Evolutionary conservation across 2,113 vertebrate genomes (phyloP).

Genomic region (Seriola quinqueradiata): DNA sequence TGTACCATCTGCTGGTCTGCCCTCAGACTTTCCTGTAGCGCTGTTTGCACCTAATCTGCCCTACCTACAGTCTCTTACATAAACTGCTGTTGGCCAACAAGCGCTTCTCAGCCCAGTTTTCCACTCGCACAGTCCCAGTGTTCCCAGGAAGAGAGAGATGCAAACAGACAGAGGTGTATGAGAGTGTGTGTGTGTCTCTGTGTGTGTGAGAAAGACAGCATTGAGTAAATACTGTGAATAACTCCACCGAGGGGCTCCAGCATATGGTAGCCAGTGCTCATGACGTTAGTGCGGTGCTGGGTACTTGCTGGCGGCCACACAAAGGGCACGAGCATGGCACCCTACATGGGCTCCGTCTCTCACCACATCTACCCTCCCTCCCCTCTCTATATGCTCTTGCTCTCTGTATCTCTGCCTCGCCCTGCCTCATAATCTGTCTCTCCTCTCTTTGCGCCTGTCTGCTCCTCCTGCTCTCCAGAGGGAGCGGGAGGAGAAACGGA

Average conservation of each 20-base stretch:
- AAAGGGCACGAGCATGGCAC: constrained; percentile 26
- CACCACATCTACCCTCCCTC: neutral
- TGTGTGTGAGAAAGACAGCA: neutral
- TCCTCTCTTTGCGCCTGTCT: constrained; percentile 29
- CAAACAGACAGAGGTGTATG: constrained; percentile 16
- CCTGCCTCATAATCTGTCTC: constrained; percentile 41
- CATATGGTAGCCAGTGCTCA: constrained; percentile 53
- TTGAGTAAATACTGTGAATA: constrained; percentile 42
- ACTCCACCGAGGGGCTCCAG: constrained; percentile 42
- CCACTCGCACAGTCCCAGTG: constrained; percentile 29
- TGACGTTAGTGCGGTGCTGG: constrained; percentile 42
- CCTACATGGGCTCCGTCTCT: constrained; percentile 23
- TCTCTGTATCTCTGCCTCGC: constrained; percentile 20
- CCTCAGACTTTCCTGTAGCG: constrained; percentile 46
- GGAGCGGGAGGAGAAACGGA: constrained; percentile 15
- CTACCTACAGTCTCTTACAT: constrained; percentile 70
- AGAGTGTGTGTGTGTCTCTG: neutral
- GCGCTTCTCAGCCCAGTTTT: constrained; percentile 54
- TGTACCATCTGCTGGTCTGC: constrained; percentile 62
- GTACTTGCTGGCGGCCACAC: constrained; percentile 48
- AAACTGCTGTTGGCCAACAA: constrained; percentile 60
- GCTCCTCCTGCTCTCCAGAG: constrained; percentile 21
- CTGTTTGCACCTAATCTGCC: constrained; percentile 59
- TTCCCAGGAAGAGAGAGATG: constrained; percentile 35
- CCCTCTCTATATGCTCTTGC: neutral